A percentile compares a stretch with the other conserved stretches of the same genome.
Conservation (phyloP, 2,888 invertebrate species). For the Leucophenga montana region DNA sequence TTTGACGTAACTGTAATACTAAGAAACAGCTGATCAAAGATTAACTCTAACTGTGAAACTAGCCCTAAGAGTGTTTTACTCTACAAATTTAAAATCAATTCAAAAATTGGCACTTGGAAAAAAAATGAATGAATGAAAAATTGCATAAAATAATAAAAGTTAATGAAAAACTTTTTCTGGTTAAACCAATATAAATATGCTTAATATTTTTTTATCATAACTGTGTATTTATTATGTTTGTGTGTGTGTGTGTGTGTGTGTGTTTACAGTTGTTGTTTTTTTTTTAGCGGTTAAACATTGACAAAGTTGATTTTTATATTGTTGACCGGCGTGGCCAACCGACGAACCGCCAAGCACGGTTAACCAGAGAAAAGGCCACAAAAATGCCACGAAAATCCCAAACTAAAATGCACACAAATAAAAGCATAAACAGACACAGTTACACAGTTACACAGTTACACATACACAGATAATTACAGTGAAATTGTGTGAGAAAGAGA, state of each 20-base stretch:
- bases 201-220: not conserved
- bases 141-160: constrained; percentile 47
- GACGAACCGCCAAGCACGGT: constrained; percentile 66
- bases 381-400: constrained; percentile 71
- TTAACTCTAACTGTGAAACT: no score
- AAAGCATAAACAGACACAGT: constrained; percentile 42
- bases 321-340: constrained; percentile 54
- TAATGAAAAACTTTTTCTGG: constrained; percentile 64
- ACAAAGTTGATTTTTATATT: constrained; percentile 54
- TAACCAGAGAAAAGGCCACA: constrained; percentile 72
- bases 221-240: not conserved
- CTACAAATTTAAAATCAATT: not conserved
- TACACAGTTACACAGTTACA: constrained; percentile 23
- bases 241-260: constrained; percentile 4
- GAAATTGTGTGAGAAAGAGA: no score
- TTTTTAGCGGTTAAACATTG: constrained; percentile 64
- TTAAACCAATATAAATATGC: constrained; percentile 58
- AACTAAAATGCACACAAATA: constrained; percentile 69
- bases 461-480: not conserved
- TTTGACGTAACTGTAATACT: no score
- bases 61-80: no score
- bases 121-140: no score
- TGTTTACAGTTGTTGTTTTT: constrained; percentile 33
- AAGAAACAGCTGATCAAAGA: no score
- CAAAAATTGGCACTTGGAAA: not conserved